These are phyloP conservation scores for Ispidina lecontei DNA, from an alignment of 2,797 vertebrate species.

Conservation along the genomic window DNA sequence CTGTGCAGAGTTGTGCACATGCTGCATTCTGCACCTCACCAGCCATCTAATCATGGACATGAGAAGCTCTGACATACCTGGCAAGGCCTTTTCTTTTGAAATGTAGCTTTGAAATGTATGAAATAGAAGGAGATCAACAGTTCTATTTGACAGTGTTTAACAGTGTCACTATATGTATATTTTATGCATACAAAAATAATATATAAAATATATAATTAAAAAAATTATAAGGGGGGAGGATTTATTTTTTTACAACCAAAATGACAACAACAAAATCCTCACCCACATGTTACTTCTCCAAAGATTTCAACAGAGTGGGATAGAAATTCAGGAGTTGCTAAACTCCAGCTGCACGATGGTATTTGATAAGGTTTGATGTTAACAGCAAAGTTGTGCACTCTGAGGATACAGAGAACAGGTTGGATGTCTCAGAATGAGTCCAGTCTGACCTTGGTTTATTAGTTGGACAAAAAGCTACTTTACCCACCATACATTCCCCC, in stretches of 20 bases:
- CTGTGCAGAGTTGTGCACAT: not conserved
- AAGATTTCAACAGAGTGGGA: not conserved
- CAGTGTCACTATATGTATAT: not conserved
- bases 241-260: not conserved
- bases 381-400: accelerated
- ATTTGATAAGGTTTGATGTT: not conserved
- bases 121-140: not conserved
- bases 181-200: too few species aligned
- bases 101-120: not conserved
- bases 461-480: not conserved
- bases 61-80: not conserved
- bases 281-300: not conserved
- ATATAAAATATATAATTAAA: too few species aligned
- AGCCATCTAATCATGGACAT: not conserved
- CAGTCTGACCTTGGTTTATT: accelerated
- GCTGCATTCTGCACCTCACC: not conserved
- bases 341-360: accelerated
- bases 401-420: not conserved
- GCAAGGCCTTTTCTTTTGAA: not conserved
- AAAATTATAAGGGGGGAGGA: not conserved
- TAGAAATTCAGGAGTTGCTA: not conserved
- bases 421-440: not conserved
- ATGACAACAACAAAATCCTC: accelerated
- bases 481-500: not conserved
- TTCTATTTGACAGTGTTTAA: not conserved